Conservation (phyloP, 2,113 vertebrate genomes). For the Petrocephalus zakoni region DNA sequence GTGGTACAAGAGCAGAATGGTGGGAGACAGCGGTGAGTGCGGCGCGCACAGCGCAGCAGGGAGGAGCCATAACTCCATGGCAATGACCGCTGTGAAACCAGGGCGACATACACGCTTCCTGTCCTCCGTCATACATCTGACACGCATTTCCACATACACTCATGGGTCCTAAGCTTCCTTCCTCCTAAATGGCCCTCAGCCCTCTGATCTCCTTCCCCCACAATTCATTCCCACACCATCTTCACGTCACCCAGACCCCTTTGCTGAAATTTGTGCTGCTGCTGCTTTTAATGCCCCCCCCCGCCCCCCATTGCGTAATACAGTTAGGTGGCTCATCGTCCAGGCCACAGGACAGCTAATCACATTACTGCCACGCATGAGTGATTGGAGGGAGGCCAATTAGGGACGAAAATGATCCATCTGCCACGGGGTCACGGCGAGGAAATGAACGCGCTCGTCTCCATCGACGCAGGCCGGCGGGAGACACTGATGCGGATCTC, state of each 20-base stretch:
- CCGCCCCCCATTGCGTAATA: slow-evolving; percentile 28
- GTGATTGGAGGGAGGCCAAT: slow-evolving; percentile 39
- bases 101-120: not conserved
- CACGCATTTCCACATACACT: not conserved
- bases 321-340: slow-evolving; percentile 49
- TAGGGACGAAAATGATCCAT: slow-evolving; percentile 42
- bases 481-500: not conserved
- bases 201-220: slow-evolving; percentile 34
- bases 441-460: not conserved
- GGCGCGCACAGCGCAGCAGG: not conserved
- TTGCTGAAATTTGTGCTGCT: not conserved
- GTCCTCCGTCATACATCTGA: not conserved
- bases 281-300: not conserved
- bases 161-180: not conserved
- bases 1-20: not conserved
- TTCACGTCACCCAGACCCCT: slow-evolving; percentile 22
- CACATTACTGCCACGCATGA: slow-evolving; percentile 50
- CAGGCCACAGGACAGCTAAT: slow-evolving; percentile 52
- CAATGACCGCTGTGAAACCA: not conserved
- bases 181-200: not conserved
- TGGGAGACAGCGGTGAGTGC: not conserved
- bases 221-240: slow-evolving; percentile 43
- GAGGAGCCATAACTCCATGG: not conserved
- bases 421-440: slow-evolving; percentile 18
- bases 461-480: not conserved